Conservation (phyloP, 2,888 invertebrate genomes). For the Torymus auratus region DNA sequence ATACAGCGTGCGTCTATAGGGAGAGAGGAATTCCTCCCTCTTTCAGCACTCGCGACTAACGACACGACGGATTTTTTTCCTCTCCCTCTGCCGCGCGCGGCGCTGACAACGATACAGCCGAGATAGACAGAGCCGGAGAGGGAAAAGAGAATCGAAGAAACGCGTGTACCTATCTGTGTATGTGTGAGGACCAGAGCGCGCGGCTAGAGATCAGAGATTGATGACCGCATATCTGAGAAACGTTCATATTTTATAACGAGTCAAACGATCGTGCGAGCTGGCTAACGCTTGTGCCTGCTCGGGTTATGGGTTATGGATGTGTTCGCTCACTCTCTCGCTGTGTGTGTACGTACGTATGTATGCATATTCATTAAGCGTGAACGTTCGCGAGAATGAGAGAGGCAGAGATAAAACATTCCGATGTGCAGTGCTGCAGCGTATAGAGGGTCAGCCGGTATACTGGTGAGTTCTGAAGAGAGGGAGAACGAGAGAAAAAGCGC, state of each 20-base stretch:
- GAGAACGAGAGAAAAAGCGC: background rate
- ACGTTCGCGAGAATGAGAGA: background rate
- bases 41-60: conserved; percentile 25
- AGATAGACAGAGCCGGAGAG: background rate
- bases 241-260: conserved; percentile 44
- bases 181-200: conserved; percentile 1
- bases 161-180: background rate
- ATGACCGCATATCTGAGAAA: conserved; percentile 43
- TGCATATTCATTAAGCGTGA: conserved; percentile 34
- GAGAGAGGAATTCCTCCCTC: conserved; percentile 33
- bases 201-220: conserved; percentile 37
- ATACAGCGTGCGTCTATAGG: too few species aligned
- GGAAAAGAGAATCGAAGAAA: background rate
- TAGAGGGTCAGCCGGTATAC: too few species aligned
- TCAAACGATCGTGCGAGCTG: conserved; percentile 37
- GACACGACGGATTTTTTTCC: conserved; percentile 21
- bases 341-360: background rate
- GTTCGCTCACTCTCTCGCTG: background rate
- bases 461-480: background rate
- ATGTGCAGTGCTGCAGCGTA: background rate
- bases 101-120: background rate
- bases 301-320: conserved; percentile 5
- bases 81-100: conserved; percentile 1
- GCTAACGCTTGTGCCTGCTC: background rate
- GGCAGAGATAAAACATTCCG: conserved; percentile 12